Evolutionary conservation across 2,113 vertebrate species (phyloP), one percentile per base, ranked within the genome.

Genomic region (Chaetura pelagica): DNA sequence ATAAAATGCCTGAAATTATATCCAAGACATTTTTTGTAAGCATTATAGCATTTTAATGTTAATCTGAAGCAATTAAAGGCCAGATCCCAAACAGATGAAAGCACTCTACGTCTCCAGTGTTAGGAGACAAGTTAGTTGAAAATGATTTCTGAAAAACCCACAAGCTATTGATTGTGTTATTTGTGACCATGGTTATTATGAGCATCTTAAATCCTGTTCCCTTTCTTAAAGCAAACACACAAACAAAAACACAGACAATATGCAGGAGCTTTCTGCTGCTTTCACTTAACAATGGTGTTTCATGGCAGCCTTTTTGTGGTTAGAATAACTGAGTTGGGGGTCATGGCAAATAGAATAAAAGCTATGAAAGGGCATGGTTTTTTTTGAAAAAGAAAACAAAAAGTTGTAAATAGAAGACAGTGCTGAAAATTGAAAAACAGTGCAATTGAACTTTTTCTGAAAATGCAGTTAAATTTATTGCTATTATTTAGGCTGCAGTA

Each of bases 151-250:
- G 75, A 75, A 64, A 89, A 94, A 94, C 40, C 17, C 51, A 48
- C 58, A 42, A 80, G 51, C 44, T 69, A 59, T 96, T 68, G 92
- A 96, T 95, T 93, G 80, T 87, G 75, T 95, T 94, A 89, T 89
- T 96, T 96, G 88, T 93, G 80, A 96, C 54, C 46, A 52, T 48
- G 69, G 84, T 80, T 96, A 68, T 93, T 95, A 95, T 94, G 75
- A 92, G 59, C 74, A 94, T 92, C 84, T 94, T 87, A 89, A 81
- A 84, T 52, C 51, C 54, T 73, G 34, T 85, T 95, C 79, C 4
- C 5, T 85, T 96, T 80, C 64, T 95, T 91, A 84, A 84, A 90
- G 54, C 49, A 85, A 94, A 55, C 55, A 84, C n/a, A 87, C 81
- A 93, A 92, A 93, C 69, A 83, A 84, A 88, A 91, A 32, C 73